Evolutionary conservation across 2,797 vertebrate species (phyloP), one percentile per base, ranked within the genome.

Genomic region (Enteromius afrohamiltoni): DNA sequence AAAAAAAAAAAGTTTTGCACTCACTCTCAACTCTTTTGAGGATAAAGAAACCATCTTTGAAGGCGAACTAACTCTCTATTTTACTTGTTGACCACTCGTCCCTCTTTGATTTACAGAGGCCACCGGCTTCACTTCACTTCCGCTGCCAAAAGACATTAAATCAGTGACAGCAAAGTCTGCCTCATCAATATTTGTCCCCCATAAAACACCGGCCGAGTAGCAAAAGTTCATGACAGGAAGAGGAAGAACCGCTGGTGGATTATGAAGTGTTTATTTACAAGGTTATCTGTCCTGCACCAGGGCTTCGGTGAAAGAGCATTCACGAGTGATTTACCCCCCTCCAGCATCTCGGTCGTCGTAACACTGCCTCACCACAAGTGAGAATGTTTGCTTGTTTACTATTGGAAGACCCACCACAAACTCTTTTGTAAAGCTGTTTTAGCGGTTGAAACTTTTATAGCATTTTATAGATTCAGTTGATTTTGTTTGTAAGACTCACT

Each of bases 221-320:
- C 67, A 68, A 53, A 84, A 76, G 75, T 91, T 89, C 91, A 86
- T 91, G 90, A 91, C 90, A 87, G 86, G 77, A 79, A 77, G 82
- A 90, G 80, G 75, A 85, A 83, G 79, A n/a, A 55, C 64, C 26
- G 45, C 68, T 80, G 58, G 64, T 83, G 91, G 89, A 91, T 93
- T 93, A 91, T 87, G 90, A 91, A 87, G 86, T 86, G 89, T 92
- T 92, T 91, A 93, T 92, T 92, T 92, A 91, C 90, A 92, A 92
- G 93, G 92, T 93, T 90, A 90, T 91, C 88, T 88, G 86, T 79
- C 74, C 82, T 71, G 75, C 85, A 77, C 85, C 40, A 85, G 86
- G 84, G 88, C 86, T 73, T 75, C 17, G 1, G 76, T 60, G 67
- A 83, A 76, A 70, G 73, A 64, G 55, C 53, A 34, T 77, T 76